These are phyloP conservation scores for Dicerorhinus sumatrensis DNA, from an alignment of 2,113 vertebrate genomes.

Conservation along the genomic window DNA sequence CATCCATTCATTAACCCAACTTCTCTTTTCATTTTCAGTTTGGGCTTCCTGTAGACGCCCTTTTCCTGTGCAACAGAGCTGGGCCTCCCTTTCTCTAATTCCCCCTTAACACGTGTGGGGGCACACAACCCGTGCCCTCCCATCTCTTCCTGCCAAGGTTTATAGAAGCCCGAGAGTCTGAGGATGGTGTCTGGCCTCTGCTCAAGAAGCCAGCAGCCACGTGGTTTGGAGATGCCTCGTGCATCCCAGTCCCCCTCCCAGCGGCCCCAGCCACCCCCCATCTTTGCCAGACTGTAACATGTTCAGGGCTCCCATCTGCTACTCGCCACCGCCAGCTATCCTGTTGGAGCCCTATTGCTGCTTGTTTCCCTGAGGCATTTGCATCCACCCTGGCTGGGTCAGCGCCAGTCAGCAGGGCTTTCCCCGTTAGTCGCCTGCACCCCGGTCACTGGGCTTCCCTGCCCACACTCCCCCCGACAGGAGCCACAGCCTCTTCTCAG, in stretches of 20 bases:
- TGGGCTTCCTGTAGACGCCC: conserved; percentile 94
- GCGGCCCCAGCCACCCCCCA: not conserved
- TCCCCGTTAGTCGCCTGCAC: not conserved
- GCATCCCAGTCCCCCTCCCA: not conserved
- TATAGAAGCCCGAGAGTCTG: conserved; percentile 73
- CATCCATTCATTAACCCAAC: conserved; percentile 92
- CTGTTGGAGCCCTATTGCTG: not conserved
- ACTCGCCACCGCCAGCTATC: not conserved
- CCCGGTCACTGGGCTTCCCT: not conserved
- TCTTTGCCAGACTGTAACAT: not conserved
- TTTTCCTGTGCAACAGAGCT: conserved; percentile 79
- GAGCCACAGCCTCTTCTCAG: not conserved
- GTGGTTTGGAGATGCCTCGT: conserved; percentile 37
- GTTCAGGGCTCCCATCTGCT: not conserved
- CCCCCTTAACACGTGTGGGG: conserved; percentile 64
- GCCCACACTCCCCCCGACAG: no score
- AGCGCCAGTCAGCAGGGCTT: not conserved
- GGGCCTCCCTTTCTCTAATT: conserved; percentile 83
- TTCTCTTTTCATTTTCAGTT: conserved; percentile 98
- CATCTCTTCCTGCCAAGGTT: conserved; percentile 72
- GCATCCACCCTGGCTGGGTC: not conserved
- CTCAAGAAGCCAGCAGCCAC: conserved; percentile 86
- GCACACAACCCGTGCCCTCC: conserved; percentile 55
- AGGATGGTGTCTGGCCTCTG: conserved; percentile 74
- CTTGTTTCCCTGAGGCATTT: conserved; percentile 11